These are phyloP conservation scores for Drosophila ohnishii DNA, from an alignment of 1,140 invertebrate species.

Conservation along the genomic window DNA sequence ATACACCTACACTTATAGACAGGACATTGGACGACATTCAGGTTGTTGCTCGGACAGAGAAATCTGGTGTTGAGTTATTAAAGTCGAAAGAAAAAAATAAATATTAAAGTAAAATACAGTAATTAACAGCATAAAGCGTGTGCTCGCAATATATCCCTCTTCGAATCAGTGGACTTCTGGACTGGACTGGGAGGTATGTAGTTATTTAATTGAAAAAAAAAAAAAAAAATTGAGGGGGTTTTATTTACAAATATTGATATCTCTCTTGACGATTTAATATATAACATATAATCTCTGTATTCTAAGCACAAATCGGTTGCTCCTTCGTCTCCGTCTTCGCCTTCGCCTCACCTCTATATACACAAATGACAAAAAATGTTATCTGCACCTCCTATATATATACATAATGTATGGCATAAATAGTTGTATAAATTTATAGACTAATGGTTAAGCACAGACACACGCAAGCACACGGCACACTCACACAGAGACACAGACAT, in stretches of 20 bases:
- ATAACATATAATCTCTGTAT: slow-evolving; percentile 31
- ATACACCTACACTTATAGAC: slow-evolving; percentile 46
- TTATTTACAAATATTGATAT: slow-evolving; percentile 13
- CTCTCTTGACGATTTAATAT: slow-evolving; percentile 2
- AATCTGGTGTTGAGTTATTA: background rate
- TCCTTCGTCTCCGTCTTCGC: slow-evolving; percentile 5
- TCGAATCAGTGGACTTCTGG: background rate
- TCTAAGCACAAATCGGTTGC: slow-evolving; percentile 25
- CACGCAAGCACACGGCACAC: slow-evolving; percentile 16
- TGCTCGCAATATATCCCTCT: background rate
- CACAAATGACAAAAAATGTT: slow-evolving; percentile 34
- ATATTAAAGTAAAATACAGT: too few species aligned
- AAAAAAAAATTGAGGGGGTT: background rate
- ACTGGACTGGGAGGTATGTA: slow-evolving; percentile 1
- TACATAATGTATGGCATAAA: slow-evolving; percentile 49
- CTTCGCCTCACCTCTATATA: slow-evolving; percentile 20
- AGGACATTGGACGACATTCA: slow-evolving; percentile 27
- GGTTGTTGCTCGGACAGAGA: background rate
- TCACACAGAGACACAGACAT: slow-evolving; percentile 18
- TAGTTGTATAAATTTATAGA: slow-evolving; percentile 33
- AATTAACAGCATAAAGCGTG: background rate
- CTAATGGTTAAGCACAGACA: slow-evolving; percentile 41
- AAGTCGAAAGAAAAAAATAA: too few species aligned
- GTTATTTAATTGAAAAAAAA: background rate
- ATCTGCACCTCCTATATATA: slow-evolving; percentile 37